Evolutionary conservation across 2,113 vertebrate genomes (phyloP).

Genomic region (Astatoreochromis straeleni): DNA sequence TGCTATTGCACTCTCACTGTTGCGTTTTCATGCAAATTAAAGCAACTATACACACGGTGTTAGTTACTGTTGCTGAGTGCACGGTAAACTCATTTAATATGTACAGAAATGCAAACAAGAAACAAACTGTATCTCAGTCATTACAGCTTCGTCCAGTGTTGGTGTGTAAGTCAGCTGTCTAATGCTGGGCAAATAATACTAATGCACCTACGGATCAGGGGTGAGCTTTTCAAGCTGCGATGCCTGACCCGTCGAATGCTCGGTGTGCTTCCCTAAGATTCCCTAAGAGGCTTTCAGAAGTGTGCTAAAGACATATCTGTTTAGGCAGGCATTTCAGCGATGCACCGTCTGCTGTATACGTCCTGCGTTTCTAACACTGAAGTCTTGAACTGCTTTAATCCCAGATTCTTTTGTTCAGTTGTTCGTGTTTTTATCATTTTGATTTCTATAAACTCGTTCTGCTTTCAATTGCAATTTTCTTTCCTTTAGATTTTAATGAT

Average conservation of each 20-base stretch:
- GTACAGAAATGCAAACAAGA: not conserved
- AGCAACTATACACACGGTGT: not conserved
- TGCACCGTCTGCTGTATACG: not conserved
- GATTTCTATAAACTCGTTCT: fast-evolving
- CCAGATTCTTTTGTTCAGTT: not conserved
- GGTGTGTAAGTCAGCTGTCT: not conserved
- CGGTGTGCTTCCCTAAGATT: not conserved
- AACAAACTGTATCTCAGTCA: not conserved
- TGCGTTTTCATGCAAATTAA: not conserved
- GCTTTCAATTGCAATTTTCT: not conserved
- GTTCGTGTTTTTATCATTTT: not conserved
- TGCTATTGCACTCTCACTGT: not conserved
- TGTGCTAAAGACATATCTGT: not conserved
- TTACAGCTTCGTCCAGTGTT: fast-evolving
- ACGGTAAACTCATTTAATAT: not conserved
- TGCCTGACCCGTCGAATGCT: not conserved
- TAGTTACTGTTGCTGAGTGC: not conserved
- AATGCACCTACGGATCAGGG: not conserved
- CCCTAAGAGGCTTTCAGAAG: not conserved
- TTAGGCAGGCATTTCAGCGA: not conserved
- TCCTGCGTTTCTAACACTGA: not conserved
- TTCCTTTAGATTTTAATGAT: not conserved
- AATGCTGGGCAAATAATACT: not conserved
- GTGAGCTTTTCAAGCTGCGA: not conserved
- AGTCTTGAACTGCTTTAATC: not conserved